Evolutionary conservation across 2,113 vertebrate genomes (phyloP).

Genomic region (Pachyramphus minor): DNA sequence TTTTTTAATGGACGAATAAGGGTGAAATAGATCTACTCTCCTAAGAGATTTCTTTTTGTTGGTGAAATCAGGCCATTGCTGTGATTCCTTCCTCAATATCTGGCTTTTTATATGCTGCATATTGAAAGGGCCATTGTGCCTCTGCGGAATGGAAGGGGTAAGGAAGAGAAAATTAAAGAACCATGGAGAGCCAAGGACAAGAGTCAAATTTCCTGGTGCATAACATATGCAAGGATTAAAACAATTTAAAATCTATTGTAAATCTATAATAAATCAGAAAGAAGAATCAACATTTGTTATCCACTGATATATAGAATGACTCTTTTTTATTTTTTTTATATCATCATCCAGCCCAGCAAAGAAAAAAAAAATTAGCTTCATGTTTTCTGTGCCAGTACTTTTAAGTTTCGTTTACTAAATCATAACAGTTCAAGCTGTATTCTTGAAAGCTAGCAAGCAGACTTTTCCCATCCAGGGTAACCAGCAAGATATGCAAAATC

Average conservation of each 20-base stretch:
- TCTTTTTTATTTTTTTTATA: background rate
- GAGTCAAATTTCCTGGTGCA: background rate
- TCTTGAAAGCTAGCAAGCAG: background rate
- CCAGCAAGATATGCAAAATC: background rate
- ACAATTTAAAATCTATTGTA: background rate
- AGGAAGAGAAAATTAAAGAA: background rate
- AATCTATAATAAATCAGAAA: background rate
- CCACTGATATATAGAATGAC: background rate
- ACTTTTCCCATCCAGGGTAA: background rate
- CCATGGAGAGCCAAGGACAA: background rate
- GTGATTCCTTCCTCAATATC: background rate
- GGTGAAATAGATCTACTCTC: background rate
- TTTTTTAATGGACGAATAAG: background rate
- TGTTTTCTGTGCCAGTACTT: background rate
- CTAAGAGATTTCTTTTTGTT: background rate
- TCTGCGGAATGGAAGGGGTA: background rate
- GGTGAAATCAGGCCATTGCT: background rate
- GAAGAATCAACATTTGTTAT: background rate
- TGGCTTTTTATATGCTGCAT: background rate
- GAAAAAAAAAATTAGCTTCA: background rate
- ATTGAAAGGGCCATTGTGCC: background rate
- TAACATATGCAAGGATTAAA: background rate
- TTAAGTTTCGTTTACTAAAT: background rate
- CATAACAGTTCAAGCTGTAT: background rate
- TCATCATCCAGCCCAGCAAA: background rate